Evolutionary conservation across 2,113 vertebrate genomes (phyloP), one percentile per base, ranked within the genome.

Genomic region (Excalfactoria chinensis): DNA sequence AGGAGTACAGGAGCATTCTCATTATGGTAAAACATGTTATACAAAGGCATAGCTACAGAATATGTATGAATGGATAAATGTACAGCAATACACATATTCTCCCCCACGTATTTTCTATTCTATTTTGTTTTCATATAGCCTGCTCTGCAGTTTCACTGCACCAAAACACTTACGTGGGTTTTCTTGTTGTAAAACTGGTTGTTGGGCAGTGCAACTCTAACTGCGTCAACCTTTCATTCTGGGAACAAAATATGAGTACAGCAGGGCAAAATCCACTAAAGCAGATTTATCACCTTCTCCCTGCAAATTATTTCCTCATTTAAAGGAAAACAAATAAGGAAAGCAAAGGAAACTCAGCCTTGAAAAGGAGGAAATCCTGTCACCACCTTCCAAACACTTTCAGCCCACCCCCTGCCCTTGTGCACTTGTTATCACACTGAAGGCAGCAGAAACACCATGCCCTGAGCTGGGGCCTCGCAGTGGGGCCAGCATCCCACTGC

Each of bases 331-430:
- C 64, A 93, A 91, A 43, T 35, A 84, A 64, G 69, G 64, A 93
- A 89, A 92, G 67, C 60, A 88, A 91, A 89, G 35, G 34, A 40
- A 89, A 64, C 40, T 93, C 75, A 67, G 71, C 32, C 72, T 88
- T 92, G 93, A 94, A 95, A 95, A 81, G 84, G 40, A 91, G 91
- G 93, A 96, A 95, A 96, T 92, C 82, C 89, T 94, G 93, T 40
- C 51, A 59, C 87, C 56, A 90, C 89, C 46, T 93, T 92, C 93
- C 72, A 89, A 83, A 69, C 17, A 30, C 18, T 59, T 83, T 92
- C 58, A 86, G 51, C 32, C 16, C 0, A 12, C 41, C 13, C 34
- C 49, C 41, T 2, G 0, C 58, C 15, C 20, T 1, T 30, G 26
- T 28, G 51, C 16, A 1, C 66, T 95, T 20, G 73, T 85, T 92